Evolutionary conservation across 1,140 invertebrate species (phyloP).

Genomic region (Caenorhabditis remanei): DNA sequence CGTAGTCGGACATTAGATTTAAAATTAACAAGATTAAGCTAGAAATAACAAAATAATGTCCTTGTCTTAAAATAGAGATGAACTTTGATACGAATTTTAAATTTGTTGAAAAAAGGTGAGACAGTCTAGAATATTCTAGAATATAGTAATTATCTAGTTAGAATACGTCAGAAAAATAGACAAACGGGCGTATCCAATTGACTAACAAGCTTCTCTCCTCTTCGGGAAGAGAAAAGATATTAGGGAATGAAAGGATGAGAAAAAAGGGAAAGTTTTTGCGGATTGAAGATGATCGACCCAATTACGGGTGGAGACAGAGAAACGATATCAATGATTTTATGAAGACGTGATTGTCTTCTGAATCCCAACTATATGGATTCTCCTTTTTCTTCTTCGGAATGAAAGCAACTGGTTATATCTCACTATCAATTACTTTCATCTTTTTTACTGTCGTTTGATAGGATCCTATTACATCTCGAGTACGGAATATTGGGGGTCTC

Average conservation of each 20-base stretch:
- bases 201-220: conserved; percentile 10
- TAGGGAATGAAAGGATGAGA: neutral
- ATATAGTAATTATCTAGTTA: conserved; percentile 49
- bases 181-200: conserved; percentile 43
- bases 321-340: conserved; percentile 21
- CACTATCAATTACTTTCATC: conserved; percentile 25
- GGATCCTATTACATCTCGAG: too few species aligned
- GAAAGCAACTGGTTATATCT: neutral
- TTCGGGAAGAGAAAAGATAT: conserved; percentile 19
- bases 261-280: conserved; percentile 8
- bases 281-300: conserved; percentile 37
- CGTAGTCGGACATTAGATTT: too few species aligned
- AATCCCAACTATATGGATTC: neutral
- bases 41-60: neutral
- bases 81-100: too few species aligned
- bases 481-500: too few species aligned
- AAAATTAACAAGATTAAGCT: too few species aligned
- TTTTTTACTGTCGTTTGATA: neutral
- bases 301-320: neutral
- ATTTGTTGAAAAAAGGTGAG: neutral
- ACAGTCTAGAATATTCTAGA: neutral
- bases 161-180: conserved; percentile 14
- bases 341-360: neutral
- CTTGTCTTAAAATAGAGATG: neutral
- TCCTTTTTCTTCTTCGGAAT: neutral